Base-by-base conservation (phyloP, 2,113 vertebrate genomes). In the Hylia prasina region DNA sequence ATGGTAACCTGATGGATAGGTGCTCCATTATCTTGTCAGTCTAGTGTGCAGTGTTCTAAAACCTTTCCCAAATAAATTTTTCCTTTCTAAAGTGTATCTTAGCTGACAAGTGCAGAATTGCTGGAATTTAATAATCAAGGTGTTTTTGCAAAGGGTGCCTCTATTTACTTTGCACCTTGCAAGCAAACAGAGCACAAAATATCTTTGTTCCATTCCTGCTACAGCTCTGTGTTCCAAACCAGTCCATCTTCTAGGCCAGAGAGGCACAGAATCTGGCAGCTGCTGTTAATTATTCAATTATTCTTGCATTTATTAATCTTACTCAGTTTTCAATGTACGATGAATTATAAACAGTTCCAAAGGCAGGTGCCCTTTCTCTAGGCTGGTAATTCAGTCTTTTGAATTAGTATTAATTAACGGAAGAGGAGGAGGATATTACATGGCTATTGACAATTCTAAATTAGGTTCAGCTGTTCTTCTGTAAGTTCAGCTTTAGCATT, bases 301-400 rank as follows among this genome's bases (percentile, higher is more conserved):
- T 71, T 92, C 47, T 47, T 47, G 35, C 63, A 73, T 93, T 90
- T 88, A 33, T 80, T 88, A 86, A 90, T 86, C 54, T 90, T 83
- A n/a, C 5, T 87, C 30, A 15, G 31, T 92, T 93, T 92, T 90
- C 47, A 85, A 88, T 91, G 37, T 35, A 35, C 54, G 58, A 65
- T 70, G 63, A 93, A 71, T 89, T 93, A 90, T 39, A 83, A 90
- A 63, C 64, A 44, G 44, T 91, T 97, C 84, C 61, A 96, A 92
- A 94, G 72, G 71, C 78, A 86, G 80, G 39, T 96, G 80, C 47
- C 80, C 54, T 92, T 95, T 93, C 44, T 90, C 63, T 80, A 54
- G 54, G 42, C 82, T 80, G 50, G 18, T 90, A 70, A 70, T 82
- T 87, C 56, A 57, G 6, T 77, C 68, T 88, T 92, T 83, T 66